These are phyloP conservation scores for Halcyon malimbica DNA, from an alignment of 2,113 vertebrate species.

Conservation along the genomic window DNA sequence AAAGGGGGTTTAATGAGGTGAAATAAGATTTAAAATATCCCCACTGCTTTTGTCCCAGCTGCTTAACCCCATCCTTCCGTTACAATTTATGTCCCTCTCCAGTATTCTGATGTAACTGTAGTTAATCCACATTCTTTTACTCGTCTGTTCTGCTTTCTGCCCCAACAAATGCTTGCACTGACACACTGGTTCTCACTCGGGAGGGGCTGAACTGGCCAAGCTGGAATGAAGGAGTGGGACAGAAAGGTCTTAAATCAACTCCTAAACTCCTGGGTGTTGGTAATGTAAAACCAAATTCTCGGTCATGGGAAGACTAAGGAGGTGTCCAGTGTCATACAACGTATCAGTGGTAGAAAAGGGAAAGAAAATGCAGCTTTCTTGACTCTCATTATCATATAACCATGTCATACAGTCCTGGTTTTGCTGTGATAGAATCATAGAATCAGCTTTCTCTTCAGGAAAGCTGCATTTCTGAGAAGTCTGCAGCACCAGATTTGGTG, in stretches of 20 bases:
- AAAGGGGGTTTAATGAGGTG: background rate
- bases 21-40: background rate
- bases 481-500: too few relatives aligned
- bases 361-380: background rate
- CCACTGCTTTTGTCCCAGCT: background rate
- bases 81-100: background rate
- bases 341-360: background rate
- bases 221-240: background rate
- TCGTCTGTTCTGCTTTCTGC: background rate
- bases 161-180: background rate
- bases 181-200: background rate
- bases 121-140: background rate
- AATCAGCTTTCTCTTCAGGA: too few relatives aligned
- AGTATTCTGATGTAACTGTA: background rate
- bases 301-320: background rate
- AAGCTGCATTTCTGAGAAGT: too few relatives aligned
- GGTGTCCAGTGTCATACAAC: background rate
- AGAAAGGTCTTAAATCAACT: background rate
- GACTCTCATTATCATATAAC: background rate
- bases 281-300: background rate
- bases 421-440: background rate
- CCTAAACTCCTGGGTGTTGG: background rate
- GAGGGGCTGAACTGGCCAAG: background rate
- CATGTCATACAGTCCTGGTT: background rate
- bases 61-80: background rate